Percentiles rank a stretch among this genome's conserved stretches.
These are phyloP conservation scores for Macrosiphum euphorbiae DNA, from an alignment of 2,888 invertebrate genomes.

Conservation along the genomic window DNA sequence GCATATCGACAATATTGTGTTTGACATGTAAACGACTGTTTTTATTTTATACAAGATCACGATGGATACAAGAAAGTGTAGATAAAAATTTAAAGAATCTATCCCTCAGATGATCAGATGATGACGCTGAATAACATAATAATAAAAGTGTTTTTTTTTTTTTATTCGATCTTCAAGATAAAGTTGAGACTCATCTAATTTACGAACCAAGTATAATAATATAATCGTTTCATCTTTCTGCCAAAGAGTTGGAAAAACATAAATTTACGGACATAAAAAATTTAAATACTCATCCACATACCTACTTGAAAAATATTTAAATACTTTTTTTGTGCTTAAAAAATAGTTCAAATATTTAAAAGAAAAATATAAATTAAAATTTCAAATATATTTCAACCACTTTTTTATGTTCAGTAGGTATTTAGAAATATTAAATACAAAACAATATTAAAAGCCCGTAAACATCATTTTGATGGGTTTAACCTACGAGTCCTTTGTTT, in stretches of 20 bases:
- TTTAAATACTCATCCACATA: background rate
- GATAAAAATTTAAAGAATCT: no score
- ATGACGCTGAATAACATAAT: background rate
- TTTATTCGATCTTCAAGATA: background rate
- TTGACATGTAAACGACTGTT: background rate
- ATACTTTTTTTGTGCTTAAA: background rate
- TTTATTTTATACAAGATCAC: background rate
- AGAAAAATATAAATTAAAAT: no score
- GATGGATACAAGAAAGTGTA: background rate
- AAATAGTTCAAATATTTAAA: background rate
- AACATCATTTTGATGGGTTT: no score
- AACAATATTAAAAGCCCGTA: no score
- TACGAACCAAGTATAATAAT: background rate
- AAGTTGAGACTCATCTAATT: background rate
- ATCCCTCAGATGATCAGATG: no score
- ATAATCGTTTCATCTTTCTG: background rate
- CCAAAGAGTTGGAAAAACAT: background rate
- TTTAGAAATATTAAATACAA: no score
- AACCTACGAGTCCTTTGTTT: no score
- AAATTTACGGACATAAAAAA: background rate
- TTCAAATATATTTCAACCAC: background rate
- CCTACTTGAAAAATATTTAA: background rate
- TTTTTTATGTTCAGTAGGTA: no score
- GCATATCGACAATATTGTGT: background rate
- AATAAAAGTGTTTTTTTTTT: background rate